These are phyloP conservation scores for Pogonognathellus flavescens DNA, from an alignment of 1,140 invertebrate species.

Conservation along the genomic window DNA sequence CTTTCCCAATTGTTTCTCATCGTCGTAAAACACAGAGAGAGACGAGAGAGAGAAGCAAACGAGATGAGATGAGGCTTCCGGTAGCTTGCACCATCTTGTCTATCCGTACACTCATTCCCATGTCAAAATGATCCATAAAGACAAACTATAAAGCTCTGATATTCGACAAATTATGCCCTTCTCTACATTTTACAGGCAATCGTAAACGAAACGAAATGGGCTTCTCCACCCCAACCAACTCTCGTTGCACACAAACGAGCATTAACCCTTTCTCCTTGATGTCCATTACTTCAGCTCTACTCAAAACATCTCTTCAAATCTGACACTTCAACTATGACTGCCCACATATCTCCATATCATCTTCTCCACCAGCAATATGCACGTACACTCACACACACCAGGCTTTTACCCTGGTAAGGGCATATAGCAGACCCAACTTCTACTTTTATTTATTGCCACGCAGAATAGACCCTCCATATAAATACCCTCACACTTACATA, in stretches of 20 bases:
- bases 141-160: slow-evolving; percentile 52
- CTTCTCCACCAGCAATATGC: slow-evolving; percentile 15
- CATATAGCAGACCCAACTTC: no score
- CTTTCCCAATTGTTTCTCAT: slow-evolving; percentile 26
- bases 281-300: slow-evolving; percentile 33
- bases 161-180: slow-evolving; percentile 53
- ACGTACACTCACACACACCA: background rate
- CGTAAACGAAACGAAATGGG: slow-evolving; percentile 51
- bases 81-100: background rate
- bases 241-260: slow-evolving; percentile 46
- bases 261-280: slow-evolving; percentile 48
- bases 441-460: no score
- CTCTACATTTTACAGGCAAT: slow-evolving; percentile 53
- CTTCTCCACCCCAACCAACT: slow-evolving; percentile 37
- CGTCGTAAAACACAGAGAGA: background rate
- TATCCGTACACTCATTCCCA: slow-evolving; percentile 19
- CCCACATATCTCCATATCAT: slow-evolving; percentile 17
- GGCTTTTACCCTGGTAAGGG: no score
- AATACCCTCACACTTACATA: no score
- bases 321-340: slow-evolving; percentile 20
- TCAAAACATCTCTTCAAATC: slow-evolving; percentile 29
- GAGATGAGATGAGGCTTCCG: slow-evolving; percentile 22
- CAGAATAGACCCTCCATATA: no score
- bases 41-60: background rate
- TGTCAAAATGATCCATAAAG: slow-evolving; percentile 54